Conservation (phyloP, 2,888 invertebrate genomes). For the Lymantria dispar region DNA sequence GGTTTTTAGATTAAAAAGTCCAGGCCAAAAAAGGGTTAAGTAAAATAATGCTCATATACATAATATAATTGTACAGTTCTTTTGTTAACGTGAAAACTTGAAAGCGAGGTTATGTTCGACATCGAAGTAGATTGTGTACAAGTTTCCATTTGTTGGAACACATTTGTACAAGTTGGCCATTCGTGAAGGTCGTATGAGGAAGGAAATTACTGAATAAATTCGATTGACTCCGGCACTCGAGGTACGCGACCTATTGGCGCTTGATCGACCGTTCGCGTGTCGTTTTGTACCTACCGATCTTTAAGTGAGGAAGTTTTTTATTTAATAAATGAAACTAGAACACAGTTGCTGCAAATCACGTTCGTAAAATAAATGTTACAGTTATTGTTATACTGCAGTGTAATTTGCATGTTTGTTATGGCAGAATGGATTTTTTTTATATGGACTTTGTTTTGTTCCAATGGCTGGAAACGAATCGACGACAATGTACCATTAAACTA, state of each 20-base stretch:
- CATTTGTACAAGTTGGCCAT: conserved; percentile 55
- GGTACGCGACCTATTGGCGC: conserved; percentile 48
- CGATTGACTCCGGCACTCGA: conserved; percentile 61
- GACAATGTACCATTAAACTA: neutral
- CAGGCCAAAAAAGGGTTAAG: neutral
- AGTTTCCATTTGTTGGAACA: conserved; percentile 47
- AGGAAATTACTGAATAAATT: conserved; percentile 76
- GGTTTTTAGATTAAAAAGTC: too few relatives aligned
- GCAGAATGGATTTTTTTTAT: neutral
- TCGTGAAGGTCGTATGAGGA: conserved; percentile 49
- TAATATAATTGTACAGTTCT: conserved; percentile 23
- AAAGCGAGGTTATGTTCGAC: conserved; percentile 21
- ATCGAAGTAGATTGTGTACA: conserved; percentile 26
- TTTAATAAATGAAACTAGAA: conserved; percentile 37
- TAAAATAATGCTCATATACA: conserved; percentile 21
- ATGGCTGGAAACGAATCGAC: neutral
- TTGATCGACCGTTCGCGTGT: conserved; percentile 72
- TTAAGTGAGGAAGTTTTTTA: conserved; percentile 37
- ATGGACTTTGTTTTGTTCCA: neutral
- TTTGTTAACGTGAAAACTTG: conserved; percentile 19
- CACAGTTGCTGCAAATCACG: conserved; percentile 24
- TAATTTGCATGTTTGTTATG: conserved; percentile 19
- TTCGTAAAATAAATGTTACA: conserved; percentile 12
- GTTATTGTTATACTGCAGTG: conserved; percentile 12
- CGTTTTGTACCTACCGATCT: conserved; percentile 30